Evolutionary conservation across 2,888 invertebrate genomes (phyloP), one percentile per base, ranked within the genome.

Genomic region (Patella ulyssiponensis): DNA sequence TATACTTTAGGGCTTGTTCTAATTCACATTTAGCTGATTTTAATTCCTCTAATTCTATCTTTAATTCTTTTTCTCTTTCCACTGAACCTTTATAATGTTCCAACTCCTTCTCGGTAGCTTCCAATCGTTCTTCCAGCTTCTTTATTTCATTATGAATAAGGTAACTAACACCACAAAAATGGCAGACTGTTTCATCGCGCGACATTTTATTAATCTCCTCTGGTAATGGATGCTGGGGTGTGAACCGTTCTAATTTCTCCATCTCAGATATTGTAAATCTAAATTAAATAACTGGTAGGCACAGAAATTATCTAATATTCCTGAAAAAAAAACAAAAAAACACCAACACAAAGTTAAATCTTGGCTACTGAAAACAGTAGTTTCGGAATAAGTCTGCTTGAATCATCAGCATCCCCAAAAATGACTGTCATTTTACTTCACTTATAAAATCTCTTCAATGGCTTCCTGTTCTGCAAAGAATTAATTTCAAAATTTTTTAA

Each of bases 141-240:
- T 92, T 92, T 15, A 92, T 91, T 76, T 92, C 92, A 82, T 88
- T 90, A 82, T 92, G 92, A 72, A 92, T 92, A n/a, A 92, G 86
- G 77, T 92, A 92, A 78, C 91, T 91, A 1, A 92, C 91, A 5
- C 92, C 92, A 85, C 92, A 92, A 81, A 90, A 92, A 79, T 90
- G 86, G 80, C 90, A 90, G 33, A 83, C 78, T 0, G 92, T 92
- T 51, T 92, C 91, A 80, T 90, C 89, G 64, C 89, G 79, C 15
- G 84, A 81, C 90, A 92, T 90, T 73, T 88, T 86, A 69, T 86
- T 86, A 17, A 92, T 90, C 69, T 88, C 90, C 53, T 88, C 89
- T 3, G 92, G 92, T 27, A 92, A 85, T 3, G 92, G 91, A 83
- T 91, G 90, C 69, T 88, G 86, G 2, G 89, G 89, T 7, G 81